A percentile compares a stretch with the other conserved stretches of the same genome.
Evolutionary conservation across 2,797 vertebrate genomes (phyloP).

Genomic region (Brotula barbata): DNA sequence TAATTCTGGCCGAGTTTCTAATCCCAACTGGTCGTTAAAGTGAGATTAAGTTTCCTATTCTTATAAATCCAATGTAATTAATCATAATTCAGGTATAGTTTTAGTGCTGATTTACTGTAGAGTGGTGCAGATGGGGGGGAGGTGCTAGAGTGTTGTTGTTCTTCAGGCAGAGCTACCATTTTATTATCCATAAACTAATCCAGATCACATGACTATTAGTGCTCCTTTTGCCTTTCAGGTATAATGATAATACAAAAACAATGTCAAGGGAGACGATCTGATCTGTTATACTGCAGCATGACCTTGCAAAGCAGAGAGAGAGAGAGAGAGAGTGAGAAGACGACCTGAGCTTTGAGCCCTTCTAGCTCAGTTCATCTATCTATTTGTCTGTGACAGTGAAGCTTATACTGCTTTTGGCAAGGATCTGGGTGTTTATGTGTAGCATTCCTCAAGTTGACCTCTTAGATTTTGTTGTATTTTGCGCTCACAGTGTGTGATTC

Average conservation of each 20-base stretch:
- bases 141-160: constrained; percentile 22
- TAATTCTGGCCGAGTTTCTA: not conserved
- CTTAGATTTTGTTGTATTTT: not conserved
- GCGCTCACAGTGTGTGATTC: constrained; percentile 53
- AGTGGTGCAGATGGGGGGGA: constrained; percentile 14
- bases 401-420: constrained; percentile 45
- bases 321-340: constrained; percentile 28
- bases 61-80: not conserved
- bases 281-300: constrained; percentile 68
- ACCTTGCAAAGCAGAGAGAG: constrained; percentile 66
- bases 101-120: constrained; percentile 28
- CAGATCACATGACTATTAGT: constrained; percentile 6
- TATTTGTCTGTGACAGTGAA: constrained; percentile 61
- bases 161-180: constrained; percentile 31
- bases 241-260: constrained; percentile 30
- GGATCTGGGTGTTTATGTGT: constrained; percentile 16
- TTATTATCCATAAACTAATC: constrained; percentile 27
- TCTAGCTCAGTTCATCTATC: constrained; percentile 71
- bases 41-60: not conserved
- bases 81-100: not conserved
- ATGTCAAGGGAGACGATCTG: constrained; percentile 42
- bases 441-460: constrained; percentile 1
- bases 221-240: constrained; percentile 13
- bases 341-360: constrained; percentile 73
- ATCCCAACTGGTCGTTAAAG: not conserved